Percentiles rank a stretch among this genome's conserved stretches.
phyloP scores from a whole-genome alignment of 2,888 invertebrate genomes.

The Brassicogethes aeneus region DNA sequence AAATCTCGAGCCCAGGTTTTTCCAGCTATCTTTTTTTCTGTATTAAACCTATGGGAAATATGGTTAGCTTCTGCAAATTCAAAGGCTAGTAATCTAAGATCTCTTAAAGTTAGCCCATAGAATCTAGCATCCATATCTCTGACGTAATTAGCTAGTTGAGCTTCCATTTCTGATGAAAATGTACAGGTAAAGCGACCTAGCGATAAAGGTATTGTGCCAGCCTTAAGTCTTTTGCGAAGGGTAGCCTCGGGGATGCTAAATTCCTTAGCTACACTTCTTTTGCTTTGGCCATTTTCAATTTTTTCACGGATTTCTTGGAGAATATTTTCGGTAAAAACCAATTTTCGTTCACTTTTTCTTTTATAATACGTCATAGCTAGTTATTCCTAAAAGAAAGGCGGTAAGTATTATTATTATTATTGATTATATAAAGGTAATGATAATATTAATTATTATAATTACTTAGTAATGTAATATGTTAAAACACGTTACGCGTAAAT shows the following conservation, averaged over 20 bases:
- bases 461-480: too few relatives aligned
- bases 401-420: too few relatives aligned
- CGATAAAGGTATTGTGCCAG: neutral
- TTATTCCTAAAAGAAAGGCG: too few relatives aligned
- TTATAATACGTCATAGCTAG: too few relatives aligned
- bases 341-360: neutral
- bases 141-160: conserved; percentile 8
- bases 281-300: neutral
- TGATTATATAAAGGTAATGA: too few relatives aligned
- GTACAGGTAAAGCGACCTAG: neutral
- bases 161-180: conserved; percentile 6
- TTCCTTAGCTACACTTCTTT: neutral
- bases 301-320: neutral
- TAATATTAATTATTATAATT: too few relatives aligned
- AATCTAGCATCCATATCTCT: conserved; percentile 11
- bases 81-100: conserved; percentile 9
- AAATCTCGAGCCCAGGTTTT: conserved; percentile 6
- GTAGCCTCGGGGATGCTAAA: neutral
- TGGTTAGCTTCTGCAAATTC: conserved; percentile 9
- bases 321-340: neutral
- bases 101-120: conserved; percentile 10
- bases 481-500: too few relatives aligned
- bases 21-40: conserved; percentile 7
- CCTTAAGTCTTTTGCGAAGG: neutral
- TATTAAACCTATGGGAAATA: conserved; percentile 8